phyloP scores from a whole-genome alignment of 2,113 vertebrate species.

The Daubentonia madagascariensis region DNA sequence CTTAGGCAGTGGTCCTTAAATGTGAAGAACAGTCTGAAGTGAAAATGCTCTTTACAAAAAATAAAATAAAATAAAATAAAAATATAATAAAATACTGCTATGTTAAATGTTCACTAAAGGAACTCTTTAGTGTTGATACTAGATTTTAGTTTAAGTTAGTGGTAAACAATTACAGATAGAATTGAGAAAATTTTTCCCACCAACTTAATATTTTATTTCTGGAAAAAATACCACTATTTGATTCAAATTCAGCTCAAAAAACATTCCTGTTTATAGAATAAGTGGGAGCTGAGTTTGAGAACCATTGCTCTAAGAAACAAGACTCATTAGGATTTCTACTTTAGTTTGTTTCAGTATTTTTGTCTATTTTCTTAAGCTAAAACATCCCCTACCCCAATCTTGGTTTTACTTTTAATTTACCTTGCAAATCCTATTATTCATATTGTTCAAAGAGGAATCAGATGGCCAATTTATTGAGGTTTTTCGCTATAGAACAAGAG shows the following conservation, averaged over 20 bases:
- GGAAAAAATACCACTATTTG: neutral
- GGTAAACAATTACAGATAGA: neutral
- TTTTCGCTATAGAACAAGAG: neutral
- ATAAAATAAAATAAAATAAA: neutral
- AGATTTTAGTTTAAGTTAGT: neutral
- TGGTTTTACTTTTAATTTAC: neutral
- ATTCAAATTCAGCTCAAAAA: neutral
- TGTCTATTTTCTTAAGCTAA: neutral
- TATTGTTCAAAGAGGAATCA: neutral
- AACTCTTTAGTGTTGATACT: neutral
- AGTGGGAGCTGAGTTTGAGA: neutral
- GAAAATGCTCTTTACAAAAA: neutral
- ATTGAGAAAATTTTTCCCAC: neutral
- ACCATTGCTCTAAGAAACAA: neutral
- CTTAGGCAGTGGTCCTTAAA: neutral
- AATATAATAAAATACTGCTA: neutral
- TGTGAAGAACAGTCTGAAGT: neutral
- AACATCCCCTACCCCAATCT: neutral
- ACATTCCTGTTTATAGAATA: neutral
- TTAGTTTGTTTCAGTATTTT: neutral
- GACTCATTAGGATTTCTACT: neutral
- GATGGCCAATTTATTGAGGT: neutral
- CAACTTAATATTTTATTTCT: neutral
- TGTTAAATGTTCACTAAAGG: neutral
- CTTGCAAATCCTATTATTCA: neutral